Conservation (phyloP, 2,888 invertebrate genomes). For the Zygogramma bicolorata region DNA sequence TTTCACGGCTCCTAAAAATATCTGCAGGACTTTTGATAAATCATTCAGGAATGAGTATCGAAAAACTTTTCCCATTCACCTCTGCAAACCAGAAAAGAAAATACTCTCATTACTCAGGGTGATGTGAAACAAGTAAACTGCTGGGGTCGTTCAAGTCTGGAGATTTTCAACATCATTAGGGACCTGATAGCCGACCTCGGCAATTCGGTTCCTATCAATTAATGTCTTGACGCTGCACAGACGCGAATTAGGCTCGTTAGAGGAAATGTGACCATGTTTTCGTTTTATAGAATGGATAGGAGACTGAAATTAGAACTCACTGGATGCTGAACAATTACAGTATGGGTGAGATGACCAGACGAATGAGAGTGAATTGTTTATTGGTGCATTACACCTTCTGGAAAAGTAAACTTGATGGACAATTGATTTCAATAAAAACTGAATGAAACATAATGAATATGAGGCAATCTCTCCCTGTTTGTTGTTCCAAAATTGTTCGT, state of each 20-base stretch:
- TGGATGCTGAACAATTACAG: not conserved
- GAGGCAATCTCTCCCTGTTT: no score
- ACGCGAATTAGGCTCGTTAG: not conserved
- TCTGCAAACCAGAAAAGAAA: not conserved
- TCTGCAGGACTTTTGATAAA: not conserved
- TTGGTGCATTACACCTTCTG: no score
- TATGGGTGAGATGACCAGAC: not conserved
- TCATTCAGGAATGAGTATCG: not conserved
- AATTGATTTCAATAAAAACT: no score
- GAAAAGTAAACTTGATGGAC: no score
- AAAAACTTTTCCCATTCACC: not conserved
- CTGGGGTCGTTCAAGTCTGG: not conserved
- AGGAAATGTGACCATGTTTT: not conserved
- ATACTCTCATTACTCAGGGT: not conserved
- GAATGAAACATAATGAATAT: no score
- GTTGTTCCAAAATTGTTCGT: no score
- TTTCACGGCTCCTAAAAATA: not conserved
- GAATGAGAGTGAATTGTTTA: no score
- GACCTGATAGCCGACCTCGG: not conserved
- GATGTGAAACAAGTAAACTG: not conserved
- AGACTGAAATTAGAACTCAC: not conserved
- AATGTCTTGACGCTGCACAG: not conserved
- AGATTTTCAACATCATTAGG: conserved; percentile 4
- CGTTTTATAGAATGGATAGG: not conserved
- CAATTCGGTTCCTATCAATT: not conserved